phyloP scores from a whole-genome alignment of 2,888 invertebrate species.

The Ischnura elegans region DNA sequence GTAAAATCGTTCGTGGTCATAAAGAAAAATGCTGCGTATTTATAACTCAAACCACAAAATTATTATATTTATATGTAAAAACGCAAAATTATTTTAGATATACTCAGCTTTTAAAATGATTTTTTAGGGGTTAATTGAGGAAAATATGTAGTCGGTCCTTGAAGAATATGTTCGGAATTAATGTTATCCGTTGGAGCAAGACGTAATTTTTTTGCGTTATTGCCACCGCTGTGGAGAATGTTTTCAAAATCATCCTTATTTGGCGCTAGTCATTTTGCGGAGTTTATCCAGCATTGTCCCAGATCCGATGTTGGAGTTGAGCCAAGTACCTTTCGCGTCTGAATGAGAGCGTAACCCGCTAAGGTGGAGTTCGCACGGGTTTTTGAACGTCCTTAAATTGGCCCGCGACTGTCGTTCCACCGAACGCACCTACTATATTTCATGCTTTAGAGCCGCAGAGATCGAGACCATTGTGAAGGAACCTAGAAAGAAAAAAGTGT shows the following conservation, averaged over 20 bases:
- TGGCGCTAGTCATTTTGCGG: not conserved
- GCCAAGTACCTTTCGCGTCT: not conserved
- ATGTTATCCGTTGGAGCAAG: not conserved
- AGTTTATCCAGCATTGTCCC: not conserved
- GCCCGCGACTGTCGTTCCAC: not conserved
- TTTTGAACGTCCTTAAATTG: constrained; percentile 11
- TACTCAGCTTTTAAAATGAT: no score
- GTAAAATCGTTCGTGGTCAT: no score
- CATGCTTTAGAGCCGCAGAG: not conserved
- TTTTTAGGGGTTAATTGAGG: no score
- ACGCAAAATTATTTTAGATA: no score
- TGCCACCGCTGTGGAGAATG: not conserved
- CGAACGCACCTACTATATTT: not conserved
- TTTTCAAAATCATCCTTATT: not conserved
- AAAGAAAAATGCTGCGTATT: no score
- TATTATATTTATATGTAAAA: no score
- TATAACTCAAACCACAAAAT: no score
- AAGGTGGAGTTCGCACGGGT: not conserved
- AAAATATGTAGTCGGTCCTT: no score
- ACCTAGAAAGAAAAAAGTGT: not conserved
- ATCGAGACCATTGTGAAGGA: not conserved
- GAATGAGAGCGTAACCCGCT: not conserved
- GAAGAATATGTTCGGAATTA: no score
- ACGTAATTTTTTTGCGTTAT: not conserved
- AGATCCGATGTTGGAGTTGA: not conserved